phyloP scores from a whole-genome alignment of 1,140 invertebrate species.

The Ephestia elutella region DNA sequence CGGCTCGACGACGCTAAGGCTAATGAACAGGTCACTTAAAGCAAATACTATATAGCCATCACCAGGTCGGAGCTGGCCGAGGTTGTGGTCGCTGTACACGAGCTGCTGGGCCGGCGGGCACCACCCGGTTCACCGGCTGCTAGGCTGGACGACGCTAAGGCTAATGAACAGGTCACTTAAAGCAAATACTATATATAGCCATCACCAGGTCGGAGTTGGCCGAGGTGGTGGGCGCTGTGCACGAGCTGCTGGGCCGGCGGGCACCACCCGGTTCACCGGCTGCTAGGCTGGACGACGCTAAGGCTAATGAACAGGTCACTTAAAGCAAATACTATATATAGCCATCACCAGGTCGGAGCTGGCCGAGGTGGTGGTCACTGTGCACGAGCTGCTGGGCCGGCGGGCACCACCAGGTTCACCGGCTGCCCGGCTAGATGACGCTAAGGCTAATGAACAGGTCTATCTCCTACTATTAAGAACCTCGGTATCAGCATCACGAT shows the following conservation, averaged over 20 bases:
- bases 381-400: slow-evolving; percentile 93
- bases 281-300: slow-evolving; percentile 81
- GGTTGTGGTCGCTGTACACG: slow-evolving; percentile 93
- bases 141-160: slow-evolving; percentile 81
- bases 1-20: slow-evolving; percentile 83
- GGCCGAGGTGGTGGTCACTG: slow-evolving; percentile 90
- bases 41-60: no score
- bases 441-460: slow-evolving; percentile 85
- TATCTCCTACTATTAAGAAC: no score
- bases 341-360: slow-evolving; percentile 93
- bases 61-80: slow-evolving; percentile 91
- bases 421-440: slow-evolving; percentile 80
- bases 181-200: no score
- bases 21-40: slow-evolving; percentile 82
- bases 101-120: slow-evolving; percentile 86
- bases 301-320: slow-evolving; percentile 83
- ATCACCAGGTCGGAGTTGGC: slow-evolving; percentile 92
- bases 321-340: no score
- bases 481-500: no score
- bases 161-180: slow-evolving; percentile 83
- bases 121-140: slow-evolving; percentile 82
- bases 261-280: slow-evolving; percentile 80
- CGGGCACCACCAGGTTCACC: slow-evolving; percentile 80
- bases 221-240: slow-evolving; percentile 92
- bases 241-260: slow-evolving; percentile 90